Evolutionary conservation across 2,113 vertebrate species (phyloP).

Genomic region (Caretta caretta): DNA sequence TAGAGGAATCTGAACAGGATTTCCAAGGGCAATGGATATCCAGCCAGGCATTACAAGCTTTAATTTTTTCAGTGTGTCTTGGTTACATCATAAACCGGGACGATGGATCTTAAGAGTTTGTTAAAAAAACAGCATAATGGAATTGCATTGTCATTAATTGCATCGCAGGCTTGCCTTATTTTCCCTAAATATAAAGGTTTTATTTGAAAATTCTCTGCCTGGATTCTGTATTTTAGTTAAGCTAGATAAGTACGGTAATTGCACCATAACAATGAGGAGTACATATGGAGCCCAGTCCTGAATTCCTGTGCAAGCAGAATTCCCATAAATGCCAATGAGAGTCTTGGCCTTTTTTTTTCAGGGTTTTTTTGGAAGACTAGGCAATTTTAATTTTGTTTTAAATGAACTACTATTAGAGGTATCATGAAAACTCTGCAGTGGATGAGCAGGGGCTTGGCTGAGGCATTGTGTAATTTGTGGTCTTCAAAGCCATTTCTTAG

Average conservation of each 20-base stretch:
- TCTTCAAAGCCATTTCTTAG: background rate
- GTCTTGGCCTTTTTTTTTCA: background rate
- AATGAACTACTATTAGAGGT: background rate
- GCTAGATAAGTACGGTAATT: background rate
- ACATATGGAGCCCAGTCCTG: fast-evolving
- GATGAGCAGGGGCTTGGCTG: background rate
- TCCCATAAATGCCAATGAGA: fast-evolving
- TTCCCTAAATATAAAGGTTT: background rate
- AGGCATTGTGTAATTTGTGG: background rate
- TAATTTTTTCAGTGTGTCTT: background rate
- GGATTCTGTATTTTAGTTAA: background rate
- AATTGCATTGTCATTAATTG: constrained; percentile 25
- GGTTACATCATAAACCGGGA: background rate
- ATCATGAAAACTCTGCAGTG: background rate
- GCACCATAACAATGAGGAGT: background rate
- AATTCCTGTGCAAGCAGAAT: background rate
- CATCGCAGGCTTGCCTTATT: background rate
- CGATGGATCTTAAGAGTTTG: background rate
- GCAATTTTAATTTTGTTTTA: background rate
- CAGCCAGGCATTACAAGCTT: background rate
- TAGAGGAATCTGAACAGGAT: background rate
- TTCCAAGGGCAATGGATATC: background rate
- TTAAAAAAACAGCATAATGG: background rate
- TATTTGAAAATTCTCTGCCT: background rate
- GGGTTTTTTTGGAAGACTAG: background rate